Evolutionary conservation across 2,888 invertebrate species (phyloP).

Genomic region (Drosophila anceps): DNA sequence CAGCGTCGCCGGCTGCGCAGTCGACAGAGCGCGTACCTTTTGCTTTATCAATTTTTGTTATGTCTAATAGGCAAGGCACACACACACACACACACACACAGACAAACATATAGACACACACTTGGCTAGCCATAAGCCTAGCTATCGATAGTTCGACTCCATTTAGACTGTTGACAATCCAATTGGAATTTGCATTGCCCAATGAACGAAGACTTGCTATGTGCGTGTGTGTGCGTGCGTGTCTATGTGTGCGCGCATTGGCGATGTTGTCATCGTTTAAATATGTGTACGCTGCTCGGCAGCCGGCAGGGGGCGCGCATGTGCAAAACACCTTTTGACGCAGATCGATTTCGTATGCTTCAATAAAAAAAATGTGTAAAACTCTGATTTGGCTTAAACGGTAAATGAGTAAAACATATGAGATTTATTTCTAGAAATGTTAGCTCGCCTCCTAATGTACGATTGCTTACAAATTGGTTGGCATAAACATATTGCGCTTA

Average conservation of each 20-base stretch:
- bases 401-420: not conserved
- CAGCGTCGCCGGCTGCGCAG: constrained; percentile 47
- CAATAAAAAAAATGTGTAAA: not conserved
- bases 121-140: constrained; percentile 18
- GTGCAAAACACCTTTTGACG: constrained; percentile 35
- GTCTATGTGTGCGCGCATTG: constrained; percentile 25
- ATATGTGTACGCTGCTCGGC: constrained; percentile 34
- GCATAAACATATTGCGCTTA: not conserved
- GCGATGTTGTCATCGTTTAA: constrained; percentile 73
- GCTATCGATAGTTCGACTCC: constrained; percentile 39
- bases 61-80: constrained; percentile 27
- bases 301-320: constrained; percentile 49
- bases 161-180: constrained; percentile 40
- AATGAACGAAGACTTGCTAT: constrained; percentile 40
- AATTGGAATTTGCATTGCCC: constrained; percentile 51
- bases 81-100: constrained; percentile 16
- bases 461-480: not conserved
- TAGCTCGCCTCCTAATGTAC: not conserved
- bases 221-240: constrained; percentile 17
- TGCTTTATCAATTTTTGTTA: constrained; percentile 58
- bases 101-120: constrained; percentile 3
- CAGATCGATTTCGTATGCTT: constrained; percentile 18
- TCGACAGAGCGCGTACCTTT: constrained; percentile 49
- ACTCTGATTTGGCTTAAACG: not conserved
- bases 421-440: not conserved